A percentile compares a stretch with the other conserved stretches of the same genome.
Evolutionary conservation across 2,113 vertebrate species (phyloP).

Genomic region (Mus pahari): DNA sequence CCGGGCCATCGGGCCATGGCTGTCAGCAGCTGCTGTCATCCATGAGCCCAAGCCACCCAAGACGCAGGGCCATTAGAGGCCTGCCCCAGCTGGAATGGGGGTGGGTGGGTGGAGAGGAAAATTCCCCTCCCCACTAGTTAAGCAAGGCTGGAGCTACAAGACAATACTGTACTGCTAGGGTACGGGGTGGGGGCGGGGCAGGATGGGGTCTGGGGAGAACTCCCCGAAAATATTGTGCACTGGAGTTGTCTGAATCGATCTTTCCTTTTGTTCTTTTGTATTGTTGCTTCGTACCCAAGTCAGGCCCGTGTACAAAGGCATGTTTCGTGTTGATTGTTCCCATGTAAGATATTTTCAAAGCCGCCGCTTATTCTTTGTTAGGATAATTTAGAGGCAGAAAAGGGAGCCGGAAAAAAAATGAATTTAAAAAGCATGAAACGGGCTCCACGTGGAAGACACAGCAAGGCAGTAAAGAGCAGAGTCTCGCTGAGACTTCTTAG

Average conservation of each 20-base stretch:
- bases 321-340: conserved; percentile 91
- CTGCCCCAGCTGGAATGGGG: neutral
- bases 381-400: conserved; percentile 85
- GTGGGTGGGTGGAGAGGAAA: conserved; percentile 47
- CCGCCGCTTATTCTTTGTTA: conserved; percentile 89
- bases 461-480: neutral
- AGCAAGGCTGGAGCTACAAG: conserved; percentile 80
- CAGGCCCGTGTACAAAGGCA: conserved; percentile 92
- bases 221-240: conserved; percentile 70
- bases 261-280: conserved; percentile 90
- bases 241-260: conserved; percentile 86
- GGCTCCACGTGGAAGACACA: neutral
- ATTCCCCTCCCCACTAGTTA: conserved; percentile 61
- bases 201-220: conserved; percentile 56
- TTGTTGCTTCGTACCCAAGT: conserved; percentile 92
- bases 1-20: conserved; percentile 96
- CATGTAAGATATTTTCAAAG: conserved; percentile 90
- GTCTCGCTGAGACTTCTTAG: neutral
- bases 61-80: conserved; percentile 92
- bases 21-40: conserved; percentile 91
- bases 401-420: conserved; percentile 77
- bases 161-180: conserved; percentile 77
- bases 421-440: neutral
- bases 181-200: conserved; percentile 44
- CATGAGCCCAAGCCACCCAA: conserved; percentile 93